A percentile compares a stretch with the other conserved stretches of the same genome.
Evolutionary conservation across 2,113 vertebrate genomes (phyloP).

Genomic region (Nothoprocta perdicaria): DNA sequence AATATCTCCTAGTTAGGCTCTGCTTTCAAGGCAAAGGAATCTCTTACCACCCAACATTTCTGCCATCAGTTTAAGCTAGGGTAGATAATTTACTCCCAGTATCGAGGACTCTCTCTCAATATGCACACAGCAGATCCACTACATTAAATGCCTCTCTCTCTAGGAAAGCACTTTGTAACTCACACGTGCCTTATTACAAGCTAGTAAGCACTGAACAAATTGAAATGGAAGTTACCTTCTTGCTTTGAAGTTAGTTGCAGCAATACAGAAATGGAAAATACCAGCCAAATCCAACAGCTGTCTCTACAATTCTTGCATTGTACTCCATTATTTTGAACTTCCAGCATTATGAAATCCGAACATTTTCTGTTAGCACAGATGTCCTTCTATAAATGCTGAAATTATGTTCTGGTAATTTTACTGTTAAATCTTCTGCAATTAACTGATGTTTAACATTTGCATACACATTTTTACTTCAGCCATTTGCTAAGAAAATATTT

Average conservation of each 20-base stretch:
- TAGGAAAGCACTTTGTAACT: not conserved
- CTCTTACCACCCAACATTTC: not conserved
- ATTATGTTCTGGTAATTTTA: slow-evolving; percentile 42
- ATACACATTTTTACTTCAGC: slow-evolving; percentile 48
- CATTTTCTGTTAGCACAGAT: slow-evolving; percentile 13
- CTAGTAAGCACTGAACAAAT: not conserved
- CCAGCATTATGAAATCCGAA: not conserved
- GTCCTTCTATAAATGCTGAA: slow-evolving; percentile 29
- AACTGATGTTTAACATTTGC: slow-evolving; percentile 17
- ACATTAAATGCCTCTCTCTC: not conserved
- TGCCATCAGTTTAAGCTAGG: not conserved
- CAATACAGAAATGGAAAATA: not conserved
- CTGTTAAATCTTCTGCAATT: slow-evolving; percentile 35
- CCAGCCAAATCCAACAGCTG: not conserved
- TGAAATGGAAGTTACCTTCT: not conserved
- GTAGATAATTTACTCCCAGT: not conserved
- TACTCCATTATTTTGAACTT: not conserved
- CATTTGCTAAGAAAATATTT: slow-evolving; percentile 79
- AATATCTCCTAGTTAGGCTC: not conserved
- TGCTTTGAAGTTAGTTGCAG: not conserved
- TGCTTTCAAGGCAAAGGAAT: not conserved
- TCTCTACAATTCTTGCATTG: not conserved
- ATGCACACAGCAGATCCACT: not conserved
- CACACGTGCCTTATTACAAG: not conserved
- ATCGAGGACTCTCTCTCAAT: not conserved